Evolutionary conservation across 2,113 vertebrate genomes (phyloP), one percentile per base, ranked within the genome.

Genomic region (Muntiacus reevesi): DNA sequence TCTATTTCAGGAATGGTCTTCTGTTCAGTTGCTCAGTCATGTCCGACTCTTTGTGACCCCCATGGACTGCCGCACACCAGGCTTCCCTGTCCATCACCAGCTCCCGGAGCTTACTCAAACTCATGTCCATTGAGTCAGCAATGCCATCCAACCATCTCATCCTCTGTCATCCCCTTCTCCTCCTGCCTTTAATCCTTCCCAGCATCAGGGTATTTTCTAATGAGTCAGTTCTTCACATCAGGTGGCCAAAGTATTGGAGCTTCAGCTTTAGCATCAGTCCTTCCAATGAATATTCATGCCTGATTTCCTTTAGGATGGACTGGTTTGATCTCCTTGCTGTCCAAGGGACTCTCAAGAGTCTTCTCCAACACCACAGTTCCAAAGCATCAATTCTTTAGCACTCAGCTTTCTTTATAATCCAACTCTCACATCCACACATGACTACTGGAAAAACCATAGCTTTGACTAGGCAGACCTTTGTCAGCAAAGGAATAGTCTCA

Each of bases 21-120:
- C 67, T 71, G n/a, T 71, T 40, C 67, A 71, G 0, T 40, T 8
- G 2, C 67, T 71, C n/a, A 71, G 67, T 71, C 9, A 12, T 40
- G n/a, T 40, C 19, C n/a, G 0, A 40, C n/a, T 71, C n/a, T 71
- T 71, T 40, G 19, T 0, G 5, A 71, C n/a, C 2, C 67, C 67
- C 19, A 40, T 71, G n/a, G n/a, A 40, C 67, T 71, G n/a, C 67
- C 23, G 67, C n/a, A 71, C 67, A 71, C 19, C 67, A 71, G 67
- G n/a, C 67, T 12, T 40, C n/a, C 67, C 19, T 40, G 10, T 23
- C 19, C 67, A 71, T 71, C 67, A 71, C 67, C 67, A 71, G 9
- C n/a, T n/a, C 67, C n/a, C 9, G 12, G 19, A 71, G 19, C 67
- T 71, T 71, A 10, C n/a, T 36, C 67, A 71, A 23, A 40, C 67